Evolutionary conservation across 2,888 invertebrate genomes (phyloP).

Genomic region (Tetranychus piercei): DNA sequence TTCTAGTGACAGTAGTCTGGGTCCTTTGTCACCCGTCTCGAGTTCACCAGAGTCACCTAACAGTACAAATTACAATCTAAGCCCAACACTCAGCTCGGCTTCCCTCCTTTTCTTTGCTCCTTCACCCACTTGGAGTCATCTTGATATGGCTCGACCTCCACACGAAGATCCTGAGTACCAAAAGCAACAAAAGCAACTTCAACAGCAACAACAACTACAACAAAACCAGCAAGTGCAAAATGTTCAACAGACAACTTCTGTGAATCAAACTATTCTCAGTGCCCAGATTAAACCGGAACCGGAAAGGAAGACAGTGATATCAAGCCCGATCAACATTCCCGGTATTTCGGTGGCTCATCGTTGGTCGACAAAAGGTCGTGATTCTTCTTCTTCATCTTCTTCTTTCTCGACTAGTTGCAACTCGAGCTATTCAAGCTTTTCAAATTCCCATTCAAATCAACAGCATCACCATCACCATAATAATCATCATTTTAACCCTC

Average conservation of each 20-base stretch:
- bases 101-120: constrained; percentile 22
- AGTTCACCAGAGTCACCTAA: not conserved
- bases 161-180: constrained; percentile 44
- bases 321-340: constrained; percentile 23
- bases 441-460: not conserved
- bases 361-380: not conserved
- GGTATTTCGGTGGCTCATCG: constrained; percentile 7
- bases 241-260: not conserved
- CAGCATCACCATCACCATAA: not conserved
- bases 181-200: not conserved
- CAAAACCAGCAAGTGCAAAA: constrained; percentile 4
- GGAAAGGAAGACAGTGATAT: constrained; percentile 14
- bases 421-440: not conserved
- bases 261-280: not conserved
- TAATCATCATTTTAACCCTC: not conserved
- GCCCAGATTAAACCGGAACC: not conserved
- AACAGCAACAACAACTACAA: not conserved
- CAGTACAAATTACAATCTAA: constrained; percentile 3
- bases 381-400: not conserved
- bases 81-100: constrained; percentile 29
- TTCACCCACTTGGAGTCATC: constrained; percentile 42
- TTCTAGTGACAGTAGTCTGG: constrained; percentile 2
- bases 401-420: not conserved
- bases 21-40: not conserved
- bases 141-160: constrained; percentile 83